Evolutionary conservation across 2,113 vertebrate genomes (phyloP).

Genomic region (Rissa tridactyla): DNA sequence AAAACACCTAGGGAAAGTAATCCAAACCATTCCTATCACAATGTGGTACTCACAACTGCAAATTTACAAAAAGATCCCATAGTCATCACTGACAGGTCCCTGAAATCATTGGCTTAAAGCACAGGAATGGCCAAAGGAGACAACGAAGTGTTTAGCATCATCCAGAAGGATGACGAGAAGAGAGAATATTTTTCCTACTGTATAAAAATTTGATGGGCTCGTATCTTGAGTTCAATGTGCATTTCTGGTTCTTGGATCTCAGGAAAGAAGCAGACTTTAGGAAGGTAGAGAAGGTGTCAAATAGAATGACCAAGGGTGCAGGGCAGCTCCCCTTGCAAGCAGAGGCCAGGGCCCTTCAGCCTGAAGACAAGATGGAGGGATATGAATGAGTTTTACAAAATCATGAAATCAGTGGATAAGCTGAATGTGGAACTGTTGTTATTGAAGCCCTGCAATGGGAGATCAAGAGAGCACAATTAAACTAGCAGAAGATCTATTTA

Average conservation of each 20-base stretch:
- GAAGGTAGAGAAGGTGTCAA: neutral
- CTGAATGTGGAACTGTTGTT: neutral
- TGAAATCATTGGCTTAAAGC: neutral
- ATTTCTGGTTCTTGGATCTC: neutral
- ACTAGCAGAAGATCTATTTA: neutral
- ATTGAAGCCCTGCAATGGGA: neutral
- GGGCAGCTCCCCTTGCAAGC: neutral
- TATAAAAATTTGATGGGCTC: neutral
- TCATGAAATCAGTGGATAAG: neutral
- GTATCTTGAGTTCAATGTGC: neutral
- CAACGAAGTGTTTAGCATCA: neutral
- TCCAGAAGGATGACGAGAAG: neutral
- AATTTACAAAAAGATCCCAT: neutral
- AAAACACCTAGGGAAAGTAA: neutral
- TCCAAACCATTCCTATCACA: neutral
- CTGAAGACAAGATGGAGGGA: neutral
- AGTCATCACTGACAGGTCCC: neutral
- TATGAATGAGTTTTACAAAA: neutral
- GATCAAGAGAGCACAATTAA: neutral
- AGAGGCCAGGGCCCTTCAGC: neutral
- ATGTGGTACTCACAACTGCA: neutral
- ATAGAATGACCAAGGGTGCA: neutral
- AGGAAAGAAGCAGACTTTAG: neutral
- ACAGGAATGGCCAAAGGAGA: neutral
- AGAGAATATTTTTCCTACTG: neutral